Evolutionary conservation across 2,113 vertebrate species (phyloP), one percentile per base, ranked within the genome.

Genomic region (Poeciliopsis turrubarensis): DNA sequence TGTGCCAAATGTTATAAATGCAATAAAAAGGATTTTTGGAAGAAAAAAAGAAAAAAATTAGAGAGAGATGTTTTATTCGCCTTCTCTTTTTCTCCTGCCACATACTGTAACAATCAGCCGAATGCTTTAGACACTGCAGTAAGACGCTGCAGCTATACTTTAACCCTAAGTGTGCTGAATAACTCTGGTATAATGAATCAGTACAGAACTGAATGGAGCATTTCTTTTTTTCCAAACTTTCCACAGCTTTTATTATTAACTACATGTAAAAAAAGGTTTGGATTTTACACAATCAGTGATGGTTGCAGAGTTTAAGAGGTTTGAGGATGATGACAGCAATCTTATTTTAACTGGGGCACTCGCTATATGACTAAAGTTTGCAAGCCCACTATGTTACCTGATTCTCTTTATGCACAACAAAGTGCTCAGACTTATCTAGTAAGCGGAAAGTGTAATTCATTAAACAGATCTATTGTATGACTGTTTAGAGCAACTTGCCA

Each of bases 1-100:
- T 96, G 95, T 97, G 96, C 95, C 95, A 96, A 97, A 96, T 95
- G 93, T 95, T 95, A 94, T 94, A 95, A 94, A 96, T 96, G 96
- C 96, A 97, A 96, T 97, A 97, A 95, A 97, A 95, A 95, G 88
- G 89, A 90, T 91, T 95, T 93, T 95, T 94, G 93, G 91, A 94
- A 87, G 82, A 87, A 94, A 93, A 88, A 85, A 85, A 73, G 64
- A 30, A 88, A 75, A 62, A 64, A 66, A 77, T 79, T 78, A 90
- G 75, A 90, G 78, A 92, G 87, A 90, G 68, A 80, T 84, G 79
- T 89, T 89, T 89, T 85, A 86, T 65, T 34, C 44, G 61, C 73
- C 77, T 75, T 71, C 70, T 82, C 54, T 68, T 84, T 54, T 83
- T 91, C 83, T 90, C 34, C 75, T 87, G 78, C 91, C 79, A 87